Conservation (phyloP, 2,797 vertebrate genomes). For the Leptatherina wallacei region DNA sequence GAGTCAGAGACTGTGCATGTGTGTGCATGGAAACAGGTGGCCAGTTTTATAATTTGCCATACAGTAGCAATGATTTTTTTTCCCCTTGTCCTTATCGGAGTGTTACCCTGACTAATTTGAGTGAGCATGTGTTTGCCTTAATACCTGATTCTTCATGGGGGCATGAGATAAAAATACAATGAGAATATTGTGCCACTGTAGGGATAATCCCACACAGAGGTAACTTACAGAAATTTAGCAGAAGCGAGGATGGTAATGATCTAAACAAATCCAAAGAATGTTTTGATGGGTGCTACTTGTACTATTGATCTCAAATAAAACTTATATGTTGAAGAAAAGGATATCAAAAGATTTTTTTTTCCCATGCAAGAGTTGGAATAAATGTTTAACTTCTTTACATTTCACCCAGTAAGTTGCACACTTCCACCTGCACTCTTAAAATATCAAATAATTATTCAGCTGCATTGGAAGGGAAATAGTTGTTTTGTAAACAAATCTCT, state of each 20-base stretch:
- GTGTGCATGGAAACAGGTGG: slow-evolving; percentile 67
- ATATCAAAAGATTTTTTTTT: background rate
- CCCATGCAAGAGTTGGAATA: background rate
- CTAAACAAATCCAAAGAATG: slow-evolving; percentile 12
- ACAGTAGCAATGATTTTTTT: slow-evolving; percentile 67
- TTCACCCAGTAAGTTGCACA: background rate
- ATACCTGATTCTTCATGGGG: slow-evolving; percentile 61
- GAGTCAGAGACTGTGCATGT: slow-evolving; percentile 18
- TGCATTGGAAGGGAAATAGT: too few species aligned
- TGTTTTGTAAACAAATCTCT: background rate
- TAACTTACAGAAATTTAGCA: background rate
- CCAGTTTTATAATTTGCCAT: slow-evolving; percentile 61
- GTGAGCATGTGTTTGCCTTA: slow-evolving; percentile 58
- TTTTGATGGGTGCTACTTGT: background rate
- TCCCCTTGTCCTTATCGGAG: slow-evolving; percentile 4
- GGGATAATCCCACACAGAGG: slow-evolving; percentile 40
- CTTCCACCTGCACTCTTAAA: background rate
- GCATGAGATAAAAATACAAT: slow-evolving; percentile 48
- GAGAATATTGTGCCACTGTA: slow-evolving; percentile 38
- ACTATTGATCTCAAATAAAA: too few species aligned
- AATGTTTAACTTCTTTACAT: background rate
- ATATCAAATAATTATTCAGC: background rate
- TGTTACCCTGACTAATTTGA: slow-evolving; percentile 63
- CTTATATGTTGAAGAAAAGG: background rate
- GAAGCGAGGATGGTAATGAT: slow-evolving; percentile 9